A percentile compares a stretch with the other conserved stretches of the same genome.
Conservation (phyloP, 2,113 vertebrate genomes). For the Misgurnus anguillicaudatus region DNA sequence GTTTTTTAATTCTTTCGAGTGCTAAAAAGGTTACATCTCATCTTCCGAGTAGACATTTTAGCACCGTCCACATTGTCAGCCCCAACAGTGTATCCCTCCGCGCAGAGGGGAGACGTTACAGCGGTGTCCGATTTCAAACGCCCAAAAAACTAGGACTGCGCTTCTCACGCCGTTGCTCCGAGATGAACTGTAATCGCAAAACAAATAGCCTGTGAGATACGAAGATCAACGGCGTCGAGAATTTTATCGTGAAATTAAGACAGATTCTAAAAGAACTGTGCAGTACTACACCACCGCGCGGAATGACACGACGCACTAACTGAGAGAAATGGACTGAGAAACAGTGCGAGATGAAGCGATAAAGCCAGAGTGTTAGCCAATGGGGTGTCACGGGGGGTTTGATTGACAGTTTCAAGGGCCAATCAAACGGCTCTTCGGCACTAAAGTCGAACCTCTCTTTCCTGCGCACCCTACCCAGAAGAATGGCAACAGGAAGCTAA, state of each 20-base stretch:
- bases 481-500: constrained; percentile 56
- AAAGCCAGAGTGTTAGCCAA: constrained; percentile 73
- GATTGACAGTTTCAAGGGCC: constrained; percentile 63
- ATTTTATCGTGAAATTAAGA: background rate
- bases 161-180: background rate
- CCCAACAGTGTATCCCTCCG: constrained; percentile 73
- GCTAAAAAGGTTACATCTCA: constrained; percentile 73
- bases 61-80: constrained; percentile 82
- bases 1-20: constrained; percentile 54
- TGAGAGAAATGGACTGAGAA: constrained; percentile 57
- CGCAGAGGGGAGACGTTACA: constrained; percentile 67
- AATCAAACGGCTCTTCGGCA: constrained; percentile 46
- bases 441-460: constrained; percentile 55
- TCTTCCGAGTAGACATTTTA: constrained; percentile 82
- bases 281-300: constrained; percentile 80
- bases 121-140: constrained; percentile 74
- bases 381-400: constrained; percentile 42
- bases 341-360: constrained; percentile 76
- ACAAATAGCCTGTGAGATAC: background rate
- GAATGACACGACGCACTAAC: constrained; percentile 70
- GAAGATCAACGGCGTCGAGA: background rate
- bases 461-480: constrained; percentile 53
- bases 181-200: background rate
- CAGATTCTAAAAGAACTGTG: constrained; percentile 43
- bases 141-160: constrained; percentile 18